These are phyloP conservation scores for Platichthys stellatus DNA, from an alignment of 2,113 vertebrate species.

Conservation along the genomic window DNA sequence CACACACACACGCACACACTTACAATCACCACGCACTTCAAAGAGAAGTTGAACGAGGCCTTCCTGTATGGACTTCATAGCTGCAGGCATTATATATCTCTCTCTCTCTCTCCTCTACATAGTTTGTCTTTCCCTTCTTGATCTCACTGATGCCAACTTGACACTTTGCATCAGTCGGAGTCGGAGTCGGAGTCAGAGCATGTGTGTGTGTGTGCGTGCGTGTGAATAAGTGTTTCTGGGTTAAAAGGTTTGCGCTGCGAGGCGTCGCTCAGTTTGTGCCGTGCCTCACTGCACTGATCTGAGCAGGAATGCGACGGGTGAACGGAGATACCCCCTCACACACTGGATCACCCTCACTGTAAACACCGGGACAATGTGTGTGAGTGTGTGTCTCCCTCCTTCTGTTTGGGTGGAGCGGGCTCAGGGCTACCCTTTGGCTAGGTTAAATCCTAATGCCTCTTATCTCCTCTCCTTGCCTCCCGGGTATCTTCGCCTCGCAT, in stretches of 20 bases:
- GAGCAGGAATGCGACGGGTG: constrained; percentile 72
- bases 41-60: constrained; percentile 73
- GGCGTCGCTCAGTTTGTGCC: constrained; percentile 55
- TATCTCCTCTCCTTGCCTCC: constrained; percentile 61
- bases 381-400: constrained; percentile 39
- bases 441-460: constrained; percentile 71
- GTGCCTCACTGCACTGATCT: constrained; percentile 77
- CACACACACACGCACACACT: constrained; percentile 30
- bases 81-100: constrained; percentile 64
- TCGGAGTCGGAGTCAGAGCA: not conserved
- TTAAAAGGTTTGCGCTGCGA: constrained; percentile 31
- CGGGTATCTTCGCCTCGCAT: constrained; percentile 64
- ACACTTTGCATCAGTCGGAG: constrained; percentile 10
- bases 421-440: constrained; percentile 78
- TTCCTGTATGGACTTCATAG: constrained; percentile 73
- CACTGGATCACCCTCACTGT: constrained; percentile 63
- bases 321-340: constrained; percentile 46
- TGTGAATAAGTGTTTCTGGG: not conserved
- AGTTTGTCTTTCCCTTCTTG: not conserved
- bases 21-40: constrained; percentile 73
- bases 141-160: constrained; percentile 27
- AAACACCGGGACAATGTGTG: constrained; percentile 75
- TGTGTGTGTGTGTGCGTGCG: constrained; percentile 4
- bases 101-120: constrained; percentile 5
- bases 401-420: constrained; percentile 65